Base-by-base conservation (phyloP, 2,113 vertebrate species). In the Calidris pugnax region DNA sequence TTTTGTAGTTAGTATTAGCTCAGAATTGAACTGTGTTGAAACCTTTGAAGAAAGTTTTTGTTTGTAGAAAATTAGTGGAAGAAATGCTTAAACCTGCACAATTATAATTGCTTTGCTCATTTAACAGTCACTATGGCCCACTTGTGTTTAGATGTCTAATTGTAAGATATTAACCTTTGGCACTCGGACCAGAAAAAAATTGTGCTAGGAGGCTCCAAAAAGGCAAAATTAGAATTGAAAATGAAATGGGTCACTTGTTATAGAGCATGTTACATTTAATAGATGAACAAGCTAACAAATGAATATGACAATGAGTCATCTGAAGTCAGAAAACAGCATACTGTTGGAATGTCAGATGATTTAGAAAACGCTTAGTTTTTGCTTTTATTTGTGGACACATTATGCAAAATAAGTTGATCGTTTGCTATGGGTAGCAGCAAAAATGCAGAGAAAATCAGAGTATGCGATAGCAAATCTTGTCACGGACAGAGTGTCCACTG, bases 221-320 rank as follows among this genome's bases (percentile, higher is more conserved):
- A 82, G 16, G 12, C 71, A 85, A 66, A 89, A 87, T 85, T 69
- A 77, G 74, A 95, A 79, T 7, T 69, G 53, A 91, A 91, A 93
- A 91, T 95, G 30, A 89, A 91, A 66, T n/a, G 55, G 95, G 95
- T 95, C 94, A 80, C 50, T 95, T 91, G 71, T 75, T 50, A 45
- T 7, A 79, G n/a, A 94, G 41, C 9, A 0, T 48, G 74, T 85
- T 89, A 74, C 80, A 75, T 94, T 95, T 79, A 87, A 82, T 89
- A 83, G 71, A 79, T 93, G 74, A 97, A 90, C 88, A 88, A 95
- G 59, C 62, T 95, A 89, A 91, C 48, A 87, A 95, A 93, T 53
- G 57, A 95, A 85, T 85, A 95, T 96, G 92, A 97, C 94, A 92
- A 57, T 97, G 92, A 97, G 86, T 97, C 96, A 96, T 89, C 74